Evolutionary conservation across 2,113 vertebrate genomes (phyloP).

Genomic region (Notothenia rossii): DNA sequence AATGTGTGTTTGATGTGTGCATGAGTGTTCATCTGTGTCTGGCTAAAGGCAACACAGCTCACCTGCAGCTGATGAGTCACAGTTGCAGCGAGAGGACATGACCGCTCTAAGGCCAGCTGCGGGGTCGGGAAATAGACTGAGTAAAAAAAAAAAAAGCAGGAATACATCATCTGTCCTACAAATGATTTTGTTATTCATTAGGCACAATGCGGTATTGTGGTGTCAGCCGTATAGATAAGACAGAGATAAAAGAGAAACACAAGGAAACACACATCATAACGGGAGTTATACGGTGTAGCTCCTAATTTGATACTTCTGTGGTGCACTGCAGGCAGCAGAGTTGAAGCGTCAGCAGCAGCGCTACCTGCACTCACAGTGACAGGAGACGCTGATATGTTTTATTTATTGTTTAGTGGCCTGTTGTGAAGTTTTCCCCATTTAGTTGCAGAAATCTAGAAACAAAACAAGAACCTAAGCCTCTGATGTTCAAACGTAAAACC

Average conservation of each 20-base stretch:
- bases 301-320: slow-evolving; percentile 47
- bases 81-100: slow-evolving; percentile 24
- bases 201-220: neutral
- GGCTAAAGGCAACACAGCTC: slow-evolving; percentile 42
- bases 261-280: neutral
- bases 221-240: neutral
- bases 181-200: neutral
- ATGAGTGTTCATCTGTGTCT: slow-evolving; percentile 18
- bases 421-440: slow-evolving; percentile 24
- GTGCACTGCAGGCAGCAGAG: slow-evolving; percentile 45
- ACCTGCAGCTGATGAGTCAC: slow-evolving; percentile 48
- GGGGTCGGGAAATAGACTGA: slow-evolving; percentile 25
- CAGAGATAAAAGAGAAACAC: neutral
- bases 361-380: slow-evolving; percentile 42
- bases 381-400: slow-evolving; percentile 48
- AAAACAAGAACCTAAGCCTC: neutral
- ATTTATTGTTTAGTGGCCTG: slow-evolving; percentile 40
- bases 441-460: neutral
- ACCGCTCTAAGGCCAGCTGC: slow-evolving; percentile 28
- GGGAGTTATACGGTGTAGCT: slow-evolving; percentile 44
- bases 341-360: slow-evolving; percentile 52
- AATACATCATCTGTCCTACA: slow-evolving; percentile 3
- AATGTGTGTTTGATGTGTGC: too few relatives aligned
- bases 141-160: neutral
- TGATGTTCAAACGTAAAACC: slow-evolving; percentile 5